Percentiles rank a stretch among this genome's conserved stretches.
These are phyloP conservation scores for Chrysocyon brachyurus DNA, from an alignment of 2,797 vertebrate species.

Conservation along the genomic window DNA sequence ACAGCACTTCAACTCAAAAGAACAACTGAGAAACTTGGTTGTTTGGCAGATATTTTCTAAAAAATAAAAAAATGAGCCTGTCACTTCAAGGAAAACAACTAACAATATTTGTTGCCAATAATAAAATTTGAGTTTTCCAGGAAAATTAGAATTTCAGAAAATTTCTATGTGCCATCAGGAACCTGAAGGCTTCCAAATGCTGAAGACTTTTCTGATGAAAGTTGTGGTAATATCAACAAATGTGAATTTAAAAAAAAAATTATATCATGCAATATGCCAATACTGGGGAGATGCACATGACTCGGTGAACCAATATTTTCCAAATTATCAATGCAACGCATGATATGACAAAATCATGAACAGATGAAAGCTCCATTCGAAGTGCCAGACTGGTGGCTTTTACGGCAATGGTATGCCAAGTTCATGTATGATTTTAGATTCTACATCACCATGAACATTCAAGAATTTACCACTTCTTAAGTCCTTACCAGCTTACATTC, in stretches of 20 bases:
- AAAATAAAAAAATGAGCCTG: background rate
- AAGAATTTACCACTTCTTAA: background rate
- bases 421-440: conserved; percentile 12
- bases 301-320: background rate
- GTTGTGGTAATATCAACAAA: background rate
- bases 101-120: background rate
- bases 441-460: background rate
- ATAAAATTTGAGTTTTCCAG: conserved; percentile 30
- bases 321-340: background rate
- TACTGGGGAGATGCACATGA: background rate
- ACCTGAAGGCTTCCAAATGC: background rate
- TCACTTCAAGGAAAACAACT: background rate
- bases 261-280: background rate
- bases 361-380: background rate
- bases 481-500: background rate
- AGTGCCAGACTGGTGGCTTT: background rate
- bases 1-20: conserved; percentile 4
- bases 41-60: conserved; percentile 32
- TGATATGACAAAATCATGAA: background rate
- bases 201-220: background rate
- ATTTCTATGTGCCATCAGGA: background rate
- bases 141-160: conserved; percentile 56
- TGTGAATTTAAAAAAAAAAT: background rate
- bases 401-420: background rate
- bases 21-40: background rate